phyloP scores from a whole-genome alignment of 2,888 invertebrate species.

The Spialia ferax region DNA sequence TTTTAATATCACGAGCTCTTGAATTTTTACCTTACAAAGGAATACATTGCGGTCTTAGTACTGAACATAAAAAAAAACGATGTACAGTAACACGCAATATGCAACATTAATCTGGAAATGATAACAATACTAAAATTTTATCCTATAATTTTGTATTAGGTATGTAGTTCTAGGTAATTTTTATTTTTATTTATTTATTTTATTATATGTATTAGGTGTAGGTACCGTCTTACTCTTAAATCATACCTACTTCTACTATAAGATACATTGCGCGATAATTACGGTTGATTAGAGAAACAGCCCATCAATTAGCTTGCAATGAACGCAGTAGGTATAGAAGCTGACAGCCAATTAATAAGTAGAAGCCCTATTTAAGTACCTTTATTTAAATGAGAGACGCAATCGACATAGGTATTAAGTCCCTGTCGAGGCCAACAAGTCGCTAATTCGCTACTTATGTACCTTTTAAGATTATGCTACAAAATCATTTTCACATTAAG shows the following conservation, averaged over 20 bases:
- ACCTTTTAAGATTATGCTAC: not conserved
- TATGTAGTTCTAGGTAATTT: too few relatives aligned
- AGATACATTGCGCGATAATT: constrained; percentile 12
- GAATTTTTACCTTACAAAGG: not conserved
- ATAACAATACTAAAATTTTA: not conserved
- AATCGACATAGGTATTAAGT: constrained; percentile 18
- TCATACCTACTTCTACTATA: constrained; percentile 5
- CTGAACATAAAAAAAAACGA: not conserved
- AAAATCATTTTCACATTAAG: too few relatives aligned
- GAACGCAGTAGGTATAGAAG: too few relatives aligned
- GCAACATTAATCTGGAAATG: too few relatives aligned
- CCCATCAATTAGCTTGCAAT: constrained; percentile 1
- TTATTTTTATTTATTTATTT: too few relatives aligned
- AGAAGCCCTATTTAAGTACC: too few relatives aligned
- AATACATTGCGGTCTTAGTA: constrained; percentile 18
- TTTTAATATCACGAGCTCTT: constrained; percentile 20
- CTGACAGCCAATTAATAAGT: too few relatives aligned
- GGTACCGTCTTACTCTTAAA: constrained; percentile 1
- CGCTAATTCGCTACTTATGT: not conserved
- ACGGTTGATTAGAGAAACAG: not conserved
- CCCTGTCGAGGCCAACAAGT: constrained; percentile 13
- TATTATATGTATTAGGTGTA: too few relatives aligned
- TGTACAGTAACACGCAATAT: not conserved
- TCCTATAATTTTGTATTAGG: constrained; percentile 14
- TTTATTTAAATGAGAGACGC: constrained; percentile 16